phyloP scores from a whole-genome alignment of 2,797 vertebrate genomes.

The Buceros bicornis region DNA sequence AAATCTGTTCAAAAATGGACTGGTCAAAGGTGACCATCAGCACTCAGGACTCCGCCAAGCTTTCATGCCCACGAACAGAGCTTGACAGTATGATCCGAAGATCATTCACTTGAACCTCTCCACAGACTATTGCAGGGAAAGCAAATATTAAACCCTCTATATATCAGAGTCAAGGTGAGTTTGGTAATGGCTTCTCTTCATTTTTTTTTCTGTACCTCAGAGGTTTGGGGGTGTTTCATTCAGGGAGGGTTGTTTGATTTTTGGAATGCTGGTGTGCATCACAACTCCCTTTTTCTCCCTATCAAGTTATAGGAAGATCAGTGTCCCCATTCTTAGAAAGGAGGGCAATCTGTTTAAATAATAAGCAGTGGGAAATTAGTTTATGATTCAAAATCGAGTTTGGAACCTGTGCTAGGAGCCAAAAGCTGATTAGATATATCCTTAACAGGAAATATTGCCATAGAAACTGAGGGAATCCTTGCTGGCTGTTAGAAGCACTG shows the following conservation, averaged over 20 bases:
- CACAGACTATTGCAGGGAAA: neutral
- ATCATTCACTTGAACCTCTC: neutral
- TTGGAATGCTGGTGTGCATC: neutral
- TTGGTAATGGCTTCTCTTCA: neutral
- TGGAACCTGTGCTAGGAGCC: constrained; percentile 45
- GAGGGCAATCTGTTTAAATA: constrained; percentile 52
- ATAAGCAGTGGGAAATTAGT: constrained; percentile 56
- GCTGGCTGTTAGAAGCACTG: constrained; percentile 9
- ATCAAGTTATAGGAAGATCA: constrained; percentile 22
- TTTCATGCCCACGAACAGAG: neutral
- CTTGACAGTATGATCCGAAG: neutral
- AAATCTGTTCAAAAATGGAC: neutral
- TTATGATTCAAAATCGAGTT: constrained; percentile 45
- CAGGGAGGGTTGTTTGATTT: constrained; percentile 15
- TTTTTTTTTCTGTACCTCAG: neutral
- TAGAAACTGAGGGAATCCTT: constrained; percentile 70
- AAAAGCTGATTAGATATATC: constrained; percentile 46
- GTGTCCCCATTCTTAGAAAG: constrained; percentile 39
- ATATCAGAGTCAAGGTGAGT: neutral
- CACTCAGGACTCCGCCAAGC: neutral
- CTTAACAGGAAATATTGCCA: constrained; percentile 56
- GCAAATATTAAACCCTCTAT: neutral
- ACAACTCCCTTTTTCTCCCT: neutral
- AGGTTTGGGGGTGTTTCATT: neutral
- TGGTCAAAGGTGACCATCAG: neutral